Base-by-base conservation (phyloP, 2,888 invertebrate species). In the Shargacucullia verbasci region DNA sequence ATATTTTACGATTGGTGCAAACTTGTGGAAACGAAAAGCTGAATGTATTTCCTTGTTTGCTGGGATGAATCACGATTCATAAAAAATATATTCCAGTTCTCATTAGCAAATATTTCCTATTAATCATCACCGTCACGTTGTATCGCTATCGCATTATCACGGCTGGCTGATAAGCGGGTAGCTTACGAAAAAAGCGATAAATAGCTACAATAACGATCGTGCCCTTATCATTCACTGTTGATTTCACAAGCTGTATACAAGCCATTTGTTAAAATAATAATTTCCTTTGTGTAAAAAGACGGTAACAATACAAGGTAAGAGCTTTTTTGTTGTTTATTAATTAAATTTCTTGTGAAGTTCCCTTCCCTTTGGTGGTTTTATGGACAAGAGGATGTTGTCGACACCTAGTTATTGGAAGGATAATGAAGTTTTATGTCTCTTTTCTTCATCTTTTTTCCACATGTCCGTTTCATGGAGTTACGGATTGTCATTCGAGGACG, bases 131-230 rank as follows among this genome's bases (percentile, higher is more conserved):
- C 31, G 35, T 73, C 72, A 76, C 69, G 69, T 78, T 20, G 20
- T 3, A 20, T 60, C 44, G 15, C 67, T 76, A 79, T 78, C 73
- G 39, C 3, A 43, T 69, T 58, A 71, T 67, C 68, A 44, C 37
- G 50, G 25, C 12, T 25, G 5, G 15, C 14, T 47, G 76, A 79
- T 81, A 78, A 70, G 33, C 43, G 38, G 49, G 8, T 45, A 70
- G 73, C 63, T 74, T 59, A 71, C 25, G 39, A 46, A 50, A 31
- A 43, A 48, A n/a, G 41, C 52, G 73, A 83, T 84, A 82, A 76
- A 83, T 79, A 79, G 58, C 67, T 78, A 65, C 52, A 71, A 20
- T 20, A 20, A 43, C 70, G 59, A 67, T 60, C 60, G 54, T 39
- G 37, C 40, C 34, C 31, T 54, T 72, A 75, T 78, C 77, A 83